These are phyloP conservation scores for Dreissena rostriformis DNA, from an alignment of 1,140 invertebrate species.

Conservation along the genomic window DNA sequence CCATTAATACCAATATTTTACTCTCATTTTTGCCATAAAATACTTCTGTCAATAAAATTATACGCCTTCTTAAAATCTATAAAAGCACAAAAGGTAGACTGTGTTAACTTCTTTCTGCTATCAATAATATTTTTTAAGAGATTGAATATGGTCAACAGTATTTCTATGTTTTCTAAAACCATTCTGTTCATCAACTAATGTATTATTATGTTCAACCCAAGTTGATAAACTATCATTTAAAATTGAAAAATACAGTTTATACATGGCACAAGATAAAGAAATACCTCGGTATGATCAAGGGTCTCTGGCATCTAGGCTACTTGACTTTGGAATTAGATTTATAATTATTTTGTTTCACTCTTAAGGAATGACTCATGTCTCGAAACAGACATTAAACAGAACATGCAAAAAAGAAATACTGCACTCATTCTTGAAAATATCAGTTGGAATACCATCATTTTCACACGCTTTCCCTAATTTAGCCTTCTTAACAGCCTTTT, in stretches of 20 bases:
- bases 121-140: conserved; percentile 33
- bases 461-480: background rate
- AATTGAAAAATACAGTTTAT: conserved; percentile 44
- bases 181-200: conserved; percentile 47
- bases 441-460: conserved; percentile 12
- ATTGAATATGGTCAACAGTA: conserved; percentile 39
- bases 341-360: conserved; percentile 32
- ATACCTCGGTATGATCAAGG: conserved; percentile 46
- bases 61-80: conserved; percentile 42
- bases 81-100: conserved; percentile 37
- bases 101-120: conserved; percentile 12
- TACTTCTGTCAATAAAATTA: conserved; percentile 8
- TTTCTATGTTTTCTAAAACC: conserved; percentile 34
- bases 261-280: background rate
- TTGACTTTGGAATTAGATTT: conserved; percentile 41
- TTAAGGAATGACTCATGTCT: conserved; percentile 10
- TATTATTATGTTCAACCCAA: conserved; percentile 1
- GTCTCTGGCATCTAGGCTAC: conserved; percentile 16
- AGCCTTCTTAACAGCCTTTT: conserved; percentile 14
- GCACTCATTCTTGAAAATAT: conserved; percentile 15
- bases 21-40: conserved; percentile 4
- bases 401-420: conserved; percentile 13
- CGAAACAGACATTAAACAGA: conserved; percentile 23
- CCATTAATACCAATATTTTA: conserved; percentile 25
- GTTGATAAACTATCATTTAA: conserved; percentile 33